Base-by-base conservation (phyloP, 37 sponge, comb jelly and placozoan species). In the Spongilla lacustris region DNA sequence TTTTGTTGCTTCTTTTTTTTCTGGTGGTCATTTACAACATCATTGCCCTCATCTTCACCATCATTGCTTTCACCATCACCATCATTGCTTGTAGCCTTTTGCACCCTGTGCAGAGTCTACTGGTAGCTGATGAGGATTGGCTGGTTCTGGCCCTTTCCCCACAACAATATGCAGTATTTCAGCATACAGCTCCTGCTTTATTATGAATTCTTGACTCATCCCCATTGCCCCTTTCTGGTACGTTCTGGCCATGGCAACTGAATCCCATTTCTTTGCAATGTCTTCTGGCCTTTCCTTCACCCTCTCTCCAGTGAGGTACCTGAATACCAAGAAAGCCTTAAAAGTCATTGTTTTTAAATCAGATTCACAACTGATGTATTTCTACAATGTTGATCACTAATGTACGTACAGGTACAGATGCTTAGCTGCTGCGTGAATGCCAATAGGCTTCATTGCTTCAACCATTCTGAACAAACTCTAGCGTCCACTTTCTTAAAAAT, bases 241-340 rank as follows among this genome's bases (percentile, higher is more conserved):
- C 14, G 58, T 58, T 58, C 58, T 14, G 58, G 58, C 58, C 58
- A 58, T 58, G 58, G 58, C 58, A 58, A n/a, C n/a, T n/a, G n/a
- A 58, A 58, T 17, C 58, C 58, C 58, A 58, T 58, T 58, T 58
- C 58, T 58, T 58, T 8, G 58, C 58, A 58, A 58, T 58, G 58
- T 17, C 58, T 17, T 58, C 58, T 58, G 58, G 14, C 58, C 58
- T 58, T 58, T 58, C 58, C 19, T 17, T 58, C 58, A 13, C 19
- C 58, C 58, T 58, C 58, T 58, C 58, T 58, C 11, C 58, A 58
- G 11, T 58, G 58, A 58, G 58, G 58, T 58, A 58, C 58, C 58
- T 58, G 58, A 58, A 58, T 58, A 58, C 58, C 58, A 58, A 58
- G 58, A 58, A 58, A 58, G 58, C 58, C 58, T 58, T 58, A 58